Evolutionary conservation across 2,888 invertebrate species (phyloP), one percentile per base, ranked within the genome.

Genomic region (Caenorhabditis sp.): DNA sequence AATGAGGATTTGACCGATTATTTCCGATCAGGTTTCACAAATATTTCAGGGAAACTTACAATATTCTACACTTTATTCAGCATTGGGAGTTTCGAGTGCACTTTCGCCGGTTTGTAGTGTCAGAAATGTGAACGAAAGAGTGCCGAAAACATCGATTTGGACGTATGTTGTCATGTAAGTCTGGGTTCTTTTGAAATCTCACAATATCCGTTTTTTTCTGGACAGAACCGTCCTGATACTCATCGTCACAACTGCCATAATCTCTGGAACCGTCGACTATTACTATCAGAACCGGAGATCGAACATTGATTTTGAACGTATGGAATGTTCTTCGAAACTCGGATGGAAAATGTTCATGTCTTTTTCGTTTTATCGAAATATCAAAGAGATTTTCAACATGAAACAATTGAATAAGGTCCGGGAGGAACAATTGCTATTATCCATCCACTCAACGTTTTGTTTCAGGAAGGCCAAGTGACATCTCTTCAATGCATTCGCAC

Each of bases 311-410:
- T 45, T 9, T 4, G 20, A 59, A 11, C 11, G 59, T 11, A 59
- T 53, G 45, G 52, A 59, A 20, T 15, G 6, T 9, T 43, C 26
- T 3, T 61, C 46, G 13, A 17, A n/a, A 7, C 22, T 65, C 9
- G 17, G 48, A 17, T 76, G 72, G 76, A 76, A 66, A 24, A n/a
- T 78, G 2, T 62, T 80, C 46, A 71, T 71, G 55, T 37, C 80
- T 3, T 83, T 83, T 61, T 82, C 83, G 20, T 58, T 82, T 27
- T 74, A 80, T 73, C 62, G 73, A n/a, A 83, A 82, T 71, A 30
- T 79, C n/a, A 55, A 59, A 22, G 78, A 82, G 32, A 77, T 83
- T 20, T 78, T 81, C 30, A 41, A 45, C 13, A 66, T 63, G 52
- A 62, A 46, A 17, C 9, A 61, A 2, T 41, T 46, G 32, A 6